phyloP scores from a whole-genome alignment of 2,888 invertebrate species.

The Ophonus ardosiacus region DNA sequence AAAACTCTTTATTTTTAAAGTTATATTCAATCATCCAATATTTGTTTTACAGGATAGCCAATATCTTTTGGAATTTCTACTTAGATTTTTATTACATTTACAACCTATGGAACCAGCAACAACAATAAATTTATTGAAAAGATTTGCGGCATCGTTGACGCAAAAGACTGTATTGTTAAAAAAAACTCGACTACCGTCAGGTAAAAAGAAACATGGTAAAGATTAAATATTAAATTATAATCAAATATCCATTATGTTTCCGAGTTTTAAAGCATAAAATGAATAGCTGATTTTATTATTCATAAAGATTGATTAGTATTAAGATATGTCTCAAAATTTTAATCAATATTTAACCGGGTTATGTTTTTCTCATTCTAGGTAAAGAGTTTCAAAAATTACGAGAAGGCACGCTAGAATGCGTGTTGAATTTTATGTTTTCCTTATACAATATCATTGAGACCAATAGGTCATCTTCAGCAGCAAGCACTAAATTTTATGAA shows the following conservation, averaged over 20 bases:
- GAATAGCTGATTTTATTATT: conserved; percentile 21
- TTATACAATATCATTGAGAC: conserved; percentile 72
- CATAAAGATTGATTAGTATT: neutral
- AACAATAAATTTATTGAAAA: conserved; percentile 80
- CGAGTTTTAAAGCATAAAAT: neutral
- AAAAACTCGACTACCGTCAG: conserved; percentile 75
- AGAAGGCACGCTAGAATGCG: conserved; percentile 79
- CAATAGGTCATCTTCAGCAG: conserved; percentile 52
- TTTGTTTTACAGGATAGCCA: conserved; percentile 79
- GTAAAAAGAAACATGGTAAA: conserved; percentile 68
- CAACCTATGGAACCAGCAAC: conserved; percentile 80
- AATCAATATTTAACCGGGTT: conserved; percentile 7
- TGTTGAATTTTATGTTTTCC: conserved; percentile 77
- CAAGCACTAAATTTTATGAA: conserved; percentile 53
- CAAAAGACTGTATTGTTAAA: conserved; percentile 80
- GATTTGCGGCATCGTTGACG: conserved; percentile 82
- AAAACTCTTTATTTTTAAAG: too few relatives aligned
- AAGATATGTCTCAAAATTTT: conserved; percentile 17
- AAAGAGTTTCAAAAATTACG: conserved; percentile 77
- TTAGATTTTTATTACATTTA: conserved; percentile 83
- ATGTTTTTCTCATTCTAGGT: conserved; percentile 68
- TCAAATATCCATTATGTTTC: conserved; percentile 7
- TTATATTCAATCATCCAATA: conserved; percentile 13
- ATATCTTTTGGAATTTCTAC: conserved; percentile 84
- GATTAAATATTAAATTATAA: neutral